Base-by-base conservation (phyloP, 2,888 invertebrate genomes). In the Orgyia antiqua region DNA sequence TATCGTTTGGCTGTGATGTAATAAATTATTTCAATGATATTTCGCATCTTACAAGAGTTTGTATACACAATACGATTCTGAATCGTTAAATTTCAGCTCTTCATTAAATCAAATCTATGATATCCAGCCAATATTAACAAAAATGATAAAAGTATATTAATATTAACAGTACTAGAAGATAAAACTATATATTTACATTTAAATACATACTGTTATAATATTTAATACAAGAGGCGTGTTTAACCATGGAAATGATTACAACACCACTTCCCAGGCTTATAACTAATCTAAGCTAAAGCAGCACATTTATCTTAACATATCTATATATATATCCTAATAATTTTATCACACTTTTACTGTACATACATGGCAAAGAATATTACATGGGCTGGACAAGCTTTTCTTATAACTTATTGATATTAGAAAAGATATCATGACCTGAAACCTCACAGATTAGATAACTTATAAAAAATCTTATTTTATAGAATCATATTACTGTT, bases 301-400 rank as follows among this genome's bases (percentile, higher is more conserved):
- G 44, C 39, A 43, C 46, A 46, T 38, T 40, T 48, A 51, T 44
- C 42, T 2, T 53, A 53, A 55, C 54, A 56, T 40, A 45, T 39
- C 59, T 62, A 58, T 58, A 62, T 49, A 44, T 42, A 37, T 36
- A 45, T 27, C 47, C 31, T 36, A 46, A 44, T 43, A 49, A 45
- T 58, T 60, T 68, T 75, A 76, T 74, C 74, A 77, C 74, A 72
- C 74, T 77, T 76, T 72, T 76, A 78, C 73, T 75, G 69, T 72
- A 76, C 68, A 75, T 64, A 69, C 64, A 79, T 79, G 78, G 79
- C 76, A 77, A 74, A 70, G 57, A 63, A 58, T 27, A 24, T 10
- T 49, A 56, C 32, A 51, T 57, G 62, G 60, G 54, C 53, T 56
- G 58, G 57, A 64, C 57, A 48, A n/a, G n/a, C n/a, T n/a, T n/a